Evolutionary conservation across 2,797 vertebrate species (phyloP).

Genomic region (Dicrostonyx torquatus): DNA sequence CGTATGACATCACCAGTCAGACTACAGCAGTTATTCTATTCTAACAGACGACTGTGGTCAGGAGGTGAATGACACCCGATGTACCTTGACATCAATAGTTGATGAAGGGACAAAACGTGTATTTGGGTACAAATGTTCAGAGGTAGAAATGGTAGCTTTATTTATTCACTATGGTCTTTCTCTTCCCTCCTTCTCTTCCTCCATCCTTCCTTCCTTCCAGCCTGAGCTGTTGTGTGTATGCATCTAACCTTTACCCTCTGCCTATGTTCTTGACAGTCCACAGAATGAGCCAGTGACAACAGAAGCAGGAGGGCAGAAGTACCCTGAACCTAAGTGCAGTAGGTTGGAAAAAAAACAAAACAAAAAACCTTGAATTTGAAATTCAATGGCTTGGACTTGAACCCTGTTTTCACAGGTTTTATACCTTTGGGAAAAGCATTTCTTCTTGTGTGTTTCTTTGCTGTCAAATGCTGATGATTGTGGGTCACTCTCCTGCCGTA

Average conservation of each 20-base stretch:
- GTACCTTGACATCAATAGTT: neutral
- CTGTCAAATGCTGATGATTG: neutral
- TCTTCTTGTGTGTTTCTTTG: conserved; percentile 4
- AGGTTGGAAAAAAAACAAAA: neutral
- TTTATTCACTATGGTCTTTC: neutral
- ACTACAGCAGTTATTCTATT: neutral
- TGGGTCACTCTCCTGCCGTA: neutral
- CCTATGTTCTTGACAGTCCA: neutral
- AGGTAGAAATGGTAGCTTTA: neutral
- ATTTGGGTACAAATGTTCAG: neutral
- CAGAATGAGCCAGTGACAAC: neutral
- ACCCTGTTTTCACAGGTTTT: neutral
- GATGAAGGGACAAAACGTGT: neutral
- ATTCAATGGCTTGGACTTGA: neutral
- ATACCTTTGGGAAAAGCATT: neutral
- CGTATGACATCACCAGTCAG: neutral
- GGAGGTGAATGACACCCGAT: neutral
- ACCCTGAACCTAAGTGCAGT: neutral
- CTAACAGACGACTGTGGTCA: neutral
- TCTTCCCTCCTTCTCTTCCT: neutral
- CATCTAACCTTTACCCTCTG: neutral
- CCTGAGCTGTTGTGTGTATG: neutral
- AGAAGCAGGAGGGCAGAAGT: neutral
- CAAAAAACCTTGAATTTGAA: neutral
- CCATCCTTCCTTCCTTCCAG: neutral